Conservation (phyloP, 2,113 vertebrate genomes). For the zebrafish (Danio rerio) region GRCz12tu NC_133184.1:25245501-25246000, state of each 20-base stretch:
- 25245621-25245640: neutral
- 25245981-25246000: neutral
- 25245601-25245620: neutral
- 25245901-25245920: neutral
- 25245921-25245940: neutral
- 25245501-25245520: too few species aligned
- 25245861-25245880: too few species aligned
- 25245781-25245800: neutral
- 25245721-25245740: neutral
- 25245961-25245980: neutral
- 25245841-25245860: too few species aligned
- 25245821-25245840: too few species aligned
- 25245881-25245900: too few species aligned
- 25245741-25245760: neutral
- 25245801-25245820: too few species aligned
- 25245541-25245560: neutral
- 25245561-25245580: neutral
- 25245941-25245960: neutral
- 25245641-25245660: neutral
- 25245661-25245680: slow-evolving; percentile 5
- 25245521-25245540: neutral
- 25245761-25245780: neutral
- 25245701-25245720: neutral
- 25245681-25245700: neutral
- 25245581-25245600: neutral